Conservation (phyloP, 2,888 invertebrate genomes). For the Ophioninae sp. region DNA sequence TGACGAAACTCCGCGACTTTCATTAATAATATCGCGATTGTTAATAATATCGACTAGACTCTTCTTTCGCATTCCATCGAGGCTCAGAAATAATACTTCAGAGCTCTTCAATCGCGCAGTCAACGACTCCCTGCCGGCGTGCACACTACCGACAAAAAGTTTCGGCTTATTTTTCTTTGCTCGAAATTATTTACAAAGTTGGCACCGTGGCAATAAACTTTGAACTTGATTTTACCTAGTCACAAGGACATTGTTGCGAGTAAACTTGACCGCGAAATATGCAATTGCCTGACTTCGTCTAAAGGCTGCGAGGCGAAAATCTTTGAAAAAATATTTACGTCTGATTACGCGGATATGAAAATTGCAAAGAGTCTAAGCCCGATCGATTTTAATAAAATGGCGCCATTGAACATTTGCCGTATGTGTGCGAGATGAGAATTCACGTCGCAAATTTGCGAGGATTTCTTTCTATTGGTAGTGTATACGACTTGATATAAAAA, state of each 20-base stretch:
- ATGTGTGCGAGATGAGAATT: neutral
- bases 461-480: neutral
- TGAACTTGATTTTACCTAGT: neutral
- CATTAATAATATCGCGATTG: slow-evolving; percentile 7
- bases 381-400: neutral
- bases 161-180: neutral
- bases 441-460: neutral
- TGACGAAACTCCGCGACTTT: too few species aligned
- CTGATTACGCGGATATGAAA: neutral
- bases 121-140: neutral
- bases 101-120: neutral
- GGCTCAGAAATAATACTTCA: neutral
- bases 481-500: neutral
- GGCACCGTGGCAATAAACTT: neutral
- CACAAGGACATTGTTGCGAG: neutral
- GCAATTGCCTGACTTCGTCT: neutral
- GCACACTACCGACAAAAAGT: neutral
- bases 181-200: neutral
- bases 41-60: slow-evolving; percentile 58
- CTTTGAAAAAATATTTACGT: neutral
- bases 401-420: neutral
- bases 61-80: slow-evolving; percentile 18
- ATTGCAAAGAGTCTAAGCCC: neutral
- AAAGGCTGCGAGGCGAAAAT: neutral
- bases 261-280: neutral